phyloP scores from a whole-genome alignment of 2,113 vertebrate species.

The Calonectris borealis region DNA sequence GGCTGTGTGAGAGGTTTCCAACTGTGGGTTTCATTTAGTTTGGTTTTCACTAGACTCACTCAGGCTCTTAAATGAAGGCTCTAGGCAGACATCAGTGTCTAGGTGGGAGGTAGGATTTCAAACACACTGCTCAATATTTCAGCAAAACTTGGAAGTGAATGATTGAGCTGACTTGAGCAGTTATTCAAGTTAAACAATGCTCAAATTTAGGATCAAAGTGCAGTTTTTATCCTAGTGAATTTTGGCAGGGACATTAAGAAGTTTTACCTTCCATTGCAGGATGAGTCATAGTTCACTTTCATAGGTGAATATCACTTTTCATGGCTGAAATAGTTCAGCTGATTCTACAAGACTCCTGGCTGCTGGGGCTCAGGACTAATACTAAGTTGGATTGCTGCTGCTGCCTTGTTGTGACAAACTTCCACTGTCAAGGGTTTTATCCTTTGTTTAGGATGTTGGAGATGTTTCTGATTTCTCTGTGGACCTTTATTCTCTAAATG shows the following conservation, averaged over 20 bases:
- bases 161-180: background rate
- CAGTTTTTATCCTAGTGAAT: background rate
- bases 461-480: background rate
- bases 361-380: background rate
- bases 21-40: background rate
- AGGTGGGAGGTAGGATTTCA: constrained; percentile 11
- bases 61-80: background rate
- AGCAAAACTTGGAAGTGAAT: background rate
- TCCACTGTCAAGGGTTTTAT: background rate
- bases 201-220: background rate
- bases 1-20: background rate
- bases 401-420: background rate
- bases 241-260: background rate
- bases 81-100: background rate
- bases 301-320: background rate
- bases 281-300: background rate
- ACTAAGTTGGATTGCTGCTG: background rate
- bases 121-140: background rate
- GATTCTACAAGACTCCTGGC: background rate
- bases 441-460: background rate
- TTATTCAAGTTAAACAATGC: background rate
- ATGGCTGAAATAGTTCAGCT: background rate
- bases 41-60: background rate
- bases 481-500: background rate
- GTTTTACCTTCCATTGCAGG: background rate